Evolutionary conservation across 1,140 invertebrate species (phyloP), one percentile per base, ranked within the genome.

Genomic region (Polypedilum pembai): DNA sequence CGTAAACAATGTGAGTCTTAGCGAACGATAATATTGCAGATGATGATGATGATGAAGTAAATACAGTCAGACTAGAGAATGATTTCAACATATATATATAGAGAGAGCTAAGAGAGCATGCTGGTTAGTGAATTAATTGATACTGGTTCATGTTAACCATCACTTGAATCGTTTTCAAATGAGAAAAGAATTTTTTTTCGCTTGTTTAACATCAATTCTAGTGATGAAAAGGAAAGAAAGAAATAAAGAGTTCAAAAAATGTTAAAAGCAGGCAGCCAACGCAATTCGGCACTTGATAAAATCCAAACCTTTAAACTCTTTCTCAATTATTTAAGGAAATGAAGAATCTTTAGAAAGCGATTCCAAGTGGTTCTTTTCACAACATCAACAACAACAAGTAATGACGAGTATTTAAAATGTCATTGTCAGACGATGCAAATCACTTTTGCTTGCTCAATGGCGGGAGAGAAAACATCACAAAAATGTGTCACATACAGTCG

Each of bases 401-500:
- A 56, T 56, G 45, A 56, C 45, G 24, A 33, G 45, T 69, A 69
- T 69, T 69, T 69, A 69, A 69, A 69, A 69, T 69, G 65, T 69
- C 65, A 69, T n/a, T 21, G 20, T 10, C 65, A 69, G 65, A 69
- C 15, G 18, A 56, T 12, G n/a, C n/a, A 56, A 56, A 12, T 56
- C 45, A 69, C n/a, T 18, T 18, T 18, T 20, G n/a, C 65, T 10
- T 18, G 17, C 8, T 69, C 12, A 56, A 56, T 12, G 15, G 18
- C 65, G 18, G 65, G 18, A 20, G 7, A 18, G 20, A 69, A 69
- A 69, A 20, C 65, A 69, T 69, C 65, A 69, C 18, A 18, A 69
- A 69, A 69, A 69, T 69, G 17, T 69, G 65, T 69, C 65, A 69
- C 65, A 69, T 20, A 10, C 65, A 33, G 24, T 33, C 24, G 5